Conservation (phyloP, 2,888 invertebrate species). For the Embidobia sp. region DNA sequence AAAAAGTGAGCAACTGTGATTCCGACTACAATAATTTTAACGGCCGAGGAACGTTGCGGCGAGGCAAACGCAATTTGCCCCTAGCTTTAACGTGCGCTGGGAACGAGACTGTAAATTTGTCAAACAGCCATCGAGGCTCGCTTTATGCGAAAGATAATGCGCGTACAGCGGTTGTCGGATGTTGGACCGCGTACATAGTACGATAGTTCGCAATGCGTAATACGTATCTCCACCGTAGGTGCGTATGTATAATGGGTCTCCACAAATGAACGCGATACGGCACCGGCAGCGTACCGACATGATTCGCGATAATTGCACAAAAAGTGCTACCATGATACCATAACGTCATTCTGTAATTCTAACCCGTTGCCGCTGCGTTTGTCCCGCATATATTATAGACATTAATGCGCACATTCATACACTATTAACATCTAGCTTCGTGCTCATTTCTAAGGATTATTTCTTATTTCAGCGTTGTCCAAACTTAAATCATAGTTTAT, state of each 20-base stretch:
- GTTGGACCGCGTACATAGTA: conserved; percentile 56
- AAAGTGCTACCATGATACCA: conserved; percentile 56
- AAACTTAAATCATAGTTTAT: too few relatives aligned
- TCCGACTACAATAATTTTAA: too few relatives aligned
- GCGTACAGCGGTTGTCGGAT: conserved; percentile 60
- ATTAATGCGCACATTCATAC: conserved; percentile 43
- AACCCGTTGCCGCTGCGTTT: conserved; percentile 33
- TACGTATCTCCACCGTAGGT: conserved; percentile 38
- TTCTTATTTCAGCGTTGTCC: too few relatives aligned
- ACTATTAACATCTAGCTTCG: conserved; percentile 23
- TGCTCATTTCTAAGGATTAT: not conserved
- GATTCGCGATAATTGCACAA: conserved; percentile 63
- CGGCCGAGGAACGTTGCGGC: too few relatives aligned
- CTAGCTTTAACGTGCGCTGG: conserved; percentile 68
- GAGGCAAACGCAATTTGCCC: conserved; percentile 56
- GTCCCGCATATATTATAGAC: conserved; percentile 30
- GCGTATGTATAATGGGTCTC: conserved; percentile 59
- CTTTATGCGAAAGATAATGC: conserved; percentile 65
- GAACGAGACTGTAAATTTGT: conserved; percentile 75
- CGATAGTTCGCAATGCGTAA: conserved; percentile 44
- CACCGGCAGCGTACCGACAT: conserved; percentile 49
- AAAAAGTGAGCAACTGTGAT: conserved; percentile 25
- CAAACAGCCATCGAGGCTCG: conserved; percentile 69
- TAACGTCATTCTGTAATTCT: conserved; percentile 58
- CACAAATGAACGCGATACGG: conserved; percentile 61